A percentile compares a stretch with the other conserved stretches of the same genome.
These are phyloP conservation scores for Hiodon alosoides DNA, from an alignment of 2,113 vertebrate genomes.

Conservation along the genomic window DNA sequence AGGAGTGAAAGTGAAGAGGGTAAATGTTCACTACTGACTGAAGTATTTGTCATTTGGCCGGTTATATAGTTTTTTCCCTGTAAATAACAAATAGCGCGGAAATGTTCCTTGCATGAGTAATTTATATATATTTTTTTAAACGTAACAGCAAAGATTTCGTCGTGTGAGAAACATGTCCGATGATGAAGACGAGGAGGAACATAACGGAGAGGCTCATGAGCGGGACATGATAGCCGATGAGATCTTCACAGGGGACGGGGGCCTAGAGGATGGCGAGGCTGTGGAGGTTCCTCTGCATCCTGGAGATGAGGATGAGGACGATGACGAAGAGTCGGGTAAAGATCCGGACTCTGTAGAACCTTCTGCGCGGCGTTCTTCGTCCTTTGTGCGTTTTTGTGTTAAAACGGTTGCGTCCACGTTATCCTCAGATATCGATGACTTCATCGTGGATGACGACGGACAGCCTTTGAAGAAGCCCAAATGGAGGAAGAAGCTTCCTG, in stretches of 20 bases:
- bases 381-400: background rate
- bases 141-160: constrained; percentile 83
- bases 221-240: constrained; percentile 92
- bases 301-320: constrained; percentile 80
- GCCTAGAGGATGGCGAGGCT: constrained; percentile 83
- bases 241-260: constrained; percentile 90
- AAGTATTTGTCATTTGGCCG: too few species aligned
- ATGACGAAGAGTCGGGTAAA: constrained; percentile 88
- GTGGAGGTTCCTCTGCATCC: constrained; percentile 68
- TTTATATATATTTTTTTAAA: background rate
- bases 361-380: background rate
- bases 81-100: too few species aligned
- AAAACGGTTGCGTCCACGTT: background rate
- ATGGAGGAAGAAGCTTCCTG: constrained; percentile 89
- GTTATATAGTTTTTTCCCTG: too few species aligned
- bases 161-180: constrained; percentile 90
- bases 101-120: too few species aligned
- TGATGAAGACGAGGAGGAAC: constrained; percentile 87
- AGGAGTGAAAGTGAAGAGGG: constrained; percentile 96
- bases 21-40: constrained; percentile 48
- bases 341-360: background rate
- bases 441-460: constrained; percentile 95
- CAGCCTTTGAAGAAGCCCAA: constrained; percentile 91
- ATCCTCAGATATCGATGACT: constrained; percentile 86
- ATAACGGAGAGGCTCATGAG: constrained; percentile 76